These are phyloP conservation scores for Cyphomyrus plagiostoma DNA, from an alignment of 2,113 vertebrate species.

Conservation along the genomic window DNA sequence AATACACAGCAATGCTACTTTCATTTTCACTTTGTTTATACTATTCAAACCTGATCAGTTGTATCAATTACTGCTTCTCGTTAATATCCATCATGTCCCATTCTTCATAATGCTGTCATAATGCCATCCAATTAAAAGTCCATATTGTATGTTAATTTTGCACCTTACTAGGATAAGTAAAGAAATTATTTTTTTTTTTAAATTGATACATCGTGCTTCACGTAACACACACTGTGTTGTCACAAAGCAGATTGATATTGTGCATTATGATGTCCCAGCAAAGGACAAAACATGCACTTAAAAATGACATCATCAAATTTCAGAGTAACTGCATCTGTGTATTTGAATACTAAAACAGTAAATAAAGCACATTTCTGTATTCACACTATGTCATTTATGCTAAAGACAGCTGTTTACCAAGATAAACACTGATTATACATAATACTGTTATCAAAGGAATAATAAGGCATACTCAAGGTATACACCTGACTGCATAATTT, in stretches of 20 bases:
- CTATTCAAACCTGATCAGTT: background rate
- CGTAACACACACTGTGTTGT: background rate
- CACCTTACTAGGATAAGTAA: background rate
- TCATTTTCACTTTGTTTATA: slow-evolving; percentile 6
- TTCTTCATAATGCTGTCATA: background rate
- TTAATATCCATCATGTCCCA: background rate
- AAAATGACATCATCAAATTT: background rate
- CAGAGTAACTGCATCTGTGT: background rate
- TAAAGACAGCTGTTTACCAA: background rate
- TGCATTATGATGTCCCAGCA: background rate
- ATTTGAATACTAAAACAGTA: background rate
- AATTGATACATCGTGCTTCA: background rate
- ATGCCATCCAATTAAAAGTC: background rate
- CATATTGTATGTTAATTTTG: background rate
- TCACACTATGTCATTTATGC: background rate
- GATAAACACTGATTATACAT: background rate
- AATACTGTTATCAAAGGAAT: background rate
- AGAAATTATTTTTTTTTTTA: background rate
- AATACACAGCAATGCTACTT: background rate
- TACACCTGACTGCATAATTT: background rate
- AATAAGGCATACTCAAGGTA: background rate
- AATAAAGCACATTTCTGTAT: background rate
- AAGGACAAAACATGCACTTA: background rate
- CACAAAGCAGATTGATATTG: background rate
- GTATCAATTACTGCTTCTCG: background rate